phyloP scores from a whole-genome alignment of 2,113 vertebrate species.

The Origma solitaria region DNA sequence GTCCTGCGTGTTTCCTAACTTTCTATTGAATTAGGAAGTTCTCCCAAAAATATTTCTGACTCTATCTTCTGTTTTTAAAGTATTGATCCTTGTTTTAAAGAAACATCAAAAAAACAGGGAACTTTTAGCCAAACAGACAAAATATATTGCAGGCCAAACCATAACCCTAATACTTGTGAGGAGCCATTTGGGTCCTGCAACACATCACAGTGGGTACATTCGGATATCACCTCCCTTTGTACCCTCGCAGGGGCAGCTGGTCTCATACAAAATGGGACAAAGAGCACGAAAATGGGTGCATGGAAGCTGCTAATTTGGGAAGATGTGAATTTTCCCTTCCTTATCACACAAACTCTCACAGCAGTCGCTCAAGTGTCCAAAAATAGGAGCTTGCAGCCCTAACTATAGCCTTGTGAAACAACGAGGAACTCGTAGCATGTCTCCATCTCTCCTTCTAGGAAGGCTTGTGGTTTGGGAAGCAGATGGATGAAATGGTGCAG shows the following conservation, averaged over 20 bases:
- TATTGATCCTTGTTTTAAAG: not conserved
- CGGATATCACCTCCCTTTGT: not conserved
- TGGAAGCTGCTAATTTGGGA: conserved; percentile 34
- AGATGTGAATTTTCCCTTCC: conserved; percentile 30
- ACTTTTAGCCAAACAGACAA: not conserved
- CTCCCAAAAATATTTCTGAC: not conserved
- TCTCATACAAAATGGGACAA: conserved; percentile 18
- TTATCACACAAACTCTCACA: not conserved
- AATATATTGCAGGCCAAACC: not conserved
- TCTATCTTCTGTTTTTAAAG: not conserved
- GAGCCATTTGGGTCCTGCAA: not conserved
- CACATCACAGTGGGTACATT: not conserved
- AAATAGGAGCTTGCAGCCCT: conserved; percentile 35
- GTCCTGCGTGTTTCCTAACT: not conserved
- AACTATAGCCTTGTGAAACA: conserved; percentile 20
- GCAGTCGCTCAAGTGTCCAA: conserved; percentile 1
- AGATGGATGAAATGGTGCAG: not conserved
- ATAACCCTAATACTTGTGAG: not conserved
- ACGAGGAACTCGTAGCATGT: not conserved
- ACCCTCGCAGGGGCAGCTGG: not conserved
- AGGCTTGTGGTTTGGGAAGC: not conserved
- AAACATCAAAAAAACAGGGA: not conserved
- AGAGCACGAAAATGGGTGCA: not conserved
- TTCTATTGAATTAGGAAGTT: not conserved
- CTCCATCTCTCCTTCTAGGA: not conserved